Percentiles rank a stretch among this genome's conserved stretches.
phyloP scores from a whole-genome alignment of 2,797 vertebrate genomes.

The Glyptemys insculpta region DNA sequence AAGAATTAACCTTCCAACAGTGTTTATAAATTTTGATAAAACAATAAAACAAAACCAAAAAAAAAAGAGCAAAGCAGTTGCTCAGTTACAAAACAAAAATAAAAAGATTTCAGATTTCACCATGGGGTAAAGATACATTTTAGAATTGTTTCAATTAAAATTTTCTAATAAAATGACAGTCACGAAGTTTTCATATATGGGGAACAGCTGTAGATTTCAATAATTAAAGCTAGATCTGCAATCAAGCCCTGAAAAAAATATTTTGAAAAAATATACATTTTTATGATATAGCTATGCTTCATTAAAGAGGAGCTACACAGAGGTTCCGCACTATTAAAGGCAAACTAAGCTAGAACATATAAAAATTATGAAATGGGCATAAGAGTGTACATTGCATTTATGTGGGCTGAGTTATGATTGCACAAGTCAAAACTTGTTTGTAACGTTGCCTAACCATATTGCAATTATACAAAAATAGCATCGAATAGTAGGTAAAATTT shows the following conservation, averaged over 20 bases:
- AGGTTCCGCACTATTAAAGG: slow-evolving; percentile 82
- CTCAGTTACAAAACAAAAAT: slow-evolving; percentile 37
- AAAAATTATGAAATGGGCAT: slow-evolving; percentile 69
- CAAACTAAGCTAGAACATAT: slow-evolving; percentile 82
- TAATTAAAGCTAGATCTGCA: slow-evolving; percentile 20
- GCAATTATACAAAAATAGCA: slow-evolving; percentile 10
- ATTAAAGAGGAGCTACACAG: slow-evolving; percentile 76
- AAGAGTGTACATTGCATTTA: slow-evolving; percentile 31
- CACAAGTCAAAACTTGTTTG: slow-evolving; percentile 14
- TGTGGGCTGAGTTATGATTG: slow-evolving; percentile 5
- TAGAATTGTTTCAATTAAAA: slow-evolving; percentile 20
- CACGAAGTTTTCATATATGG: background rate
- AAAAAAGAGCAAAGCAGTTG: slow-evolving; percentile 35
- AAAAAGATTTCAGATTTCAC: background rate
- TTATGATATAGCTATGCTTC: slow-evolving; percentile 53
- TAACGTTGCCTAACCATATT: background rate
- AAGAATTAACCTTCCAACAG: slow-evolving; percentile 24
- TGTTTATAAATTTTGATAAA: slow-evolving; percentile 21
- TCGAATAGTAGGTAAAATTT: background rate
- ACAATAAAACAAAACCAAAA: background rate
- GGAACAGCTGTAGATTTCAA: background rate
- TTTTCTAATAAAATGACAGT: slow-evolving; percentile 21
- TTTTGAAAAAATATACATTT: background rate
- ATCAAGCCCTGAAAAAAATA: slow-evolving; percentile 36
- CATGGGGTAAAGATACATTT: slow-evolving; percentile 33